Percentiles rank a stretch among this genome's conserved stretches.
phyloP scores from a whole-genome alignment of 2,888 invertebrate genomes.

The Cephonodes hylas region DNA sequence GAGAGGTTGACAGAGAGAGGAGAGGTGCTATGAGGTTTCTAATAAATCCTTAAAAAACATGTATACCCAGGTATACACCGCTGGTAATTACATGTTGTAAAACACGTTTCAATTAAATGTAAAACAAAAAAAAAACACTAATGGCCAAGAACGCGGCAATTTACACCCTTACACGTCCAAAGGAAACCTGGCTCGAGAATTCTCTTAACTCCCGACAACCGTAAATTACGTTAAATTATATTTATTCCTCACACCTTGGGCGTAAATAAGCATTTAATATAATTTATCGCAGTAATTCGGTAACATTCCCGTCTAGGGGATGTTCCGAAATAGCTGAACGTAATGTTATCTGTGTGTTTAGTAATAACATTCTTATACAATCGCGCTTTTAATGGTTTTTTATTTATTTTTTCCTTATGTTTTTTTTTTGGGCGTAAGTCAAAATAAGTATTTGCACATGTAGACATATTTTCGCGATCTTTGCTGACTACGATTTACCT shows the following conservation, averaged over 20 bases:
- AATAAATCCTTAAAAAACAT: neutral
- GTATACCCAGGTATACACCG: neutral
- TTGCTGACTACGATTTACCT: too few species aligned
- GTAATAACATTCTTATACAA: neutral
- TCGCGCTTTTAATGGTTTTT: neutral
- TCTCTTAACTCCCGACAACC: neutral
- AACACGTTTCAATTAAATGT: neutral
- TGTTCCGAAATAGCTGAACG: neutral
- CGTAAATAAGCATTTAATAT: slow-evolving; percentile 15
- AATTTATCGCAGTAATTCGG: slow-evolving; percentile 18
- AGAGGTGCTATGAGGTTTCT: too few species aligned
- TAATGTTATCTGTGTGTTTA: neutral
- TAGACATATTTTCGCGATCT: too few species aligned
- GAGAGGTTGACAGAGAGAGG: too few species aligned
- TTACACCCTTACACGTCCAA: neutral
- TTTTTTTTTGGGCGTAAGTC: too few species aligned
- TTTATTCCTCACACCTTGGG: slow-evolving; percentile 11
- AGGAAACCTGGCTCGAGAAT: neutral
- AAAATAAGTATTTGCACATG: too few species aligned
- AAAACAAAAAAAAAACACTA: neutral
- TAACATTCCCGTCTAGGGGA: neutral
- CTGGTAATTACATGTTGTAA: neutral
- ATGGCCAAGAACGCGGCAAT: neutral
- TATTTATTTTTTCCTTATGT: too few species aligned
- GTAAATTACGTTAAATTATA: slow-evolving; percentile 3